phyloP scores from a whole-genome alignment of 2,113 vertebrate species.

The Paramisgurnus dabryanus region DNA sequence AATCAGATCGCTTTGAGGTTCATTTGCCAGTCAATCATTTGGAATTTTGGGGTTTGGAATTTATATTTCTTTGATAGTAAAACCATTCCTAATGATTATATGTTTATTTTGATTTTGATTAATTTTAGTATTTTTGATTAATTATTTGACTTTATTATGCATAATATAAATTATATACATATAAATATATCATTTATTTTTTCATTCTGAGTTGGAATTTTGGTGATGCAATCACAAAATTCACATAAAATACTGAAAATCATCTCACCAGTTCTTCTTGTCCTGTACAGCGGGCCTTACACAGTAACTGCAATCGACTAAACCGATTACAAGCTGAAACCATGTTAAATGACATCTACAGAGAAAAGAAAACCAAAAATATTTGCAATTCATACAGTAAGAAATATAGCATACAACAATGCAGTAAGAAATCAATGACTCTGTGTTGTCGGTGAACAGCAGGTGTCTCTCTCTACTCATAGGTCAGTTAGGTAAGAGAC shows the following conservation, averaged over 20 bases:
- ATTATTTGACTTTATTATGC: too few relatives aligned
- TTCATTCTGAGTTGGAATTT: too few relatives aligned
- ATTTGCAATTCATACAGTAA: background rate
- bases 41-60: too few relatives aligned
- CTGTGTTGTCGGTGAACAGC: constrained; percentile 21
- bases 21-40: too few relatives aligned
- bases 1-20: too few relatives aligned
- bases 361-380: background rate
- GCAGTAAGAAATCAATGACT: background rate
- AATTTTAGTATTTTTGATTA: too few relatives aligned
- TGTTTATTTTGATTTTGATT: too few relatives aligned
- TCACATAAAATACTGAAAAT: background rate
- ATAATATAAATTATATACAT: too few relatives aligned
- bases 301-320: constrained; percentile 62
- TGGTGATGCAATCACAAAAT: background rate
- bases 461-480: constrained; percentile 39
- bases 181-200: too few relatives aligned
- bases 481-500: background rate
- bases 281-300: constrained; percentile 51
- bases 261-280: constrained; percentile 70
- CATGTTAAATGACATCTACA: constrained; percentile 76
- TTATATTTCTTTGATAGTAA: too few relatives aligned
- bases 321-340: constrained; percentile 74
- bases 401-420: background rate
- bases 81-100: too few relatives aligned